phyloP scores from a whole-genome alignment of 2,888 invertebrate genomes.

The Alloscopus bannaensis region DNA sequence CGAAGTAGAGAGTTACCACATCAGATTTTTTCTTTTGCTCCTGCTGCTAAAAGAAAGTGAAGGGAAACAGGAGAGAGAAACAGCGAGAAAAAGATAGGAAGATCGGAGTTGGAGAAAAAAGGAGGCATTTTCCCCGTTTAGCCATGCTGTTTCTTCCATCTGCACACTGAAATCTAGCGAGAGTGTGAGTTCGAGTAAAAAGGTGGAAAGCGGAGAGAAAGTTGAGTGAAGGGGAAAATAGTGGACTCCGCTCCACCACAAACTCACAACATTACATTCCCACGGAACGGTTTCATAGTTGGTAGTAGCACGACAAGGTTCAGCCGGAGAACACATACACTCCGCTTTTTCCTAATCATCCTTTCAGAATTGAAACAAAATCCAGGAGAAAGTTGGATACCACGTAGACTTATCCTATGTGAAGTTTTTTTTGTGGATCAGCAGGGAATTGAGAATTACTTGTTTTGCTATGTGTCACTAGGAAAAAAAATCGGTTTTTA shows the following conservation, averaged over 20 bases:
- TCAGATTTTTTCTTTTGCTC: conserved; percentile 8
- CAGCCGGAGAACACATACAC: conserved; percentile 27
- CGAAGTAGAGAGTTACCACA: conserved; percentile 12
- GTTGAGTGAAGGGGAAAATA: too few relatives aligned
- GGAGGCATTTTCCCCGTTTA: background rate
- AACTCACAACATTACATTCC: conserved; percentile 39
- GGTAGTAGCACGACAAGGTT: conserved; percentile 39
- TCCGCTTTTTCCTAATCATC: conserved; percentile 48
- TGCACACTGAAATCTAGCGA: background rate
- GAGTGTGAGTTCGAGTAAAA: background rate
- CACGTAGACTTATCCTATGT: background rate
- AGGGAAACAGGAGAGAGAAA: conserved; percentile 3
- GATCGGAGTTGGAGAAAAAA: background rate
- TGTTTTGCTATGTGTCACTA: background rate
- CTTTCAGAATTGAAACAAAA: too few relatives aligned
- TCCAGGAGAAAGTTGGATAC: background rate
- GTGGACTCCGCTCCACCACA: conserved; percentile 17
- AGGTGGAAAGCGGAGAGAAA: too few relatives aligned
- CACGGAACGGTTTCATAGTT: conserved; percentile 34
- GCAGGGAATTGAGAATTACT: background rate
- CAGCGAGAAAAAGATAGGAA: conserved; percentile 1
- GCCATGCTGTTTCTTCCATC: background rate
- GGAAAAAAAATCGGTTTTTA: background rate
- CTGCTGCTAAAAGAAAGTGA: conserved; percentile 3
- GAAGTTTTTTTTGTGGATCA: background rate